Base-by-base conservation (phyloP, 2,797 vertebrate genomes). In the Sebastes jordani region DNA sequence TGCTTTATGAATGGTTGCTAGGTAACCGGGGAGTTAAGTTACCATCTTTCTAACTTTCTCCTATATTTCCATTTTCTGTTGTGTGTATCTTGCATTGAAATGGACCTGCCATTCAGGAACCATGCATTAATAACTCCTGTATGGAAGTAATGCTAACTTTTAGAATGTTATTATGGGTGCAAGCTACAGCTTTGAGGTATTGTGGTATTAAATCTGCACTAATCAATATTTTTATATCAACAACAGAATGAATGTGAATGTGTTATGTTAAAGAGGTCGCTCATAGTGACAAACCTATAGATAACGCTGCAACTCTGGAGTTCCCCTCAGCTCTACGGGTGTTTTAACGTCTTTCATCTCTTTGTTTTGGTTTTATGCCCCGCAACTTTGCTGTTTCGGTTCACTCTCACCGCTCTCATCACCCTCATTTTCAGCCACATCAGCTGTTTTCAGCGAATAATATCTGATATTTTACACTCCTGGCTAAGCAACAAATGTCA, bases 1-100 rank as follows among this genome's bases (percentile, higher is more conserved):
- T 54, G 78, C 81, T 85, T 84, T 83, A 83, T 86, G 65, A 91
- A 78, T 80, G 83, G 89, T 91, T 91, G 88, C 86, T 82, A 81
- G 34, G 86, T 71, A 85, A 93, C 88, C 78, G 30, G 11, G 14
- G 77, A 85, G 74, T 82, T 74, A 87, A 89, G 84, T 89, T 84
- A 84, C 81, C 78, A 72, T 88, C 74, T 76, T 73, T 36, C 7
- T 69, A 64, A 90, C 76, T 85, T 83, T 86, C 49, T 42, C 65
- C 54, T 14, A 34, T 78, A 32, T 80, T 81, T 55, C 16, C n/a
- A 13, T 66, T 65, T 63, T 54, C 52, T 69, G n/a, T 61, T 59
- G 25, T 66, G 25, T 69, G 30, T 68, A 30, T 71, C 36, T 76
- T n/a, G n/a, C 36, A 60, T 42, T 72, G 52, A 54, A 34, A 34